Evolutionary conservation across 1,140 invertebrate genomes (phyloP).

Genomic region (Diuraphis noxia): DNA sequence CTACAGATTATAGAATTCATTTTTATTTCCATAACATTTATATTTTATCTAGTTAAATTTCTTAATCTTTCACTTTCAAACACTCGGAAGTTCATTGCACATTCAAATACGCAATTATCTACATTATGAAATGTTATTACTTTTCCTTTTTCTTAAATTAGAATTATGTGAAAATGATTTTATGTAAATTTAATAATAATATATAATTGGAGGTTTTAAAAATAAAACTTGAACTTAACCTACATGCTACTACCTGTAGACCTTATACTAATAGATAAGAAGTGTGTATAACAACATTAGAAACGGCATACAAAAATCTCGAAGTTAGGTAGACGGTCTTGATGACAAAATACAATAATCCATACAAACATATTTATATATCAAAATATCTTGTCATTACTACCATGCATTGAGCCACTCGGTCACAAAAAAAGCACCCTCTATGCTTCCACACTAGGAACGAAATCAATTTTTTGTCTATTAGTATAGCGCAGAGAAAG

Average conservation of each 20-base stretch:
- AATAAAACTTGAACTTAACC: background rate
- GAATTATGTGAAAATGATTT: background rate
- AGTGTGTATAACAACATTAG: no score
- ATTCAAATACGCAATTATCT: background rate
- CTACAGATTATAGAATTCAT: background rate
- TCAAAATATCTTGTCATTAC: no score
- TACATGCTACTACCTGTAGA: background rate
- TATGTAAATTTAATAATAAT: background rate
- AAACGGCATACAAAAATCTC: no score
- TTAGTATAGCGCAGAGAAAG: no score
- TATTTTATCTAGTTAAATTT: background rate
- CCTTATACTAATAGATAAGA: no score
- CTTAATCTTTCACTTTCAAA: conserved; percentile 6
- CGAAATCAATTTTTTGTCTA: no score
- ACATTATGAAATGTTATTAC: background rate
- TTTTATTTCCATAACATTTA: background rate
- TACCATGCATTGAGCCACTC: no score
- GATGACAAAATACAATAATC: no score
- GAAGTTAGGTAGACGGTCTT: no score
- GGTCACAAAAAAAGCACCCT: no score
- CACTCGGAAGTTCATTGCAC: background rate
- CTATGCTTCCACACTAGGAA: no score
- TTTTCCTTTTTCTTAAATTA: background rate
- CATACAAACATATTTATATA: no score
- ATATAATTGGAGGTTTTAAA: background rate